Evolutionary conservation across 2,797 vertebrate genomes (phyloP), one percentile per base, ranked within the genome.

Genomic region (Spatula versicolor): DNA sequence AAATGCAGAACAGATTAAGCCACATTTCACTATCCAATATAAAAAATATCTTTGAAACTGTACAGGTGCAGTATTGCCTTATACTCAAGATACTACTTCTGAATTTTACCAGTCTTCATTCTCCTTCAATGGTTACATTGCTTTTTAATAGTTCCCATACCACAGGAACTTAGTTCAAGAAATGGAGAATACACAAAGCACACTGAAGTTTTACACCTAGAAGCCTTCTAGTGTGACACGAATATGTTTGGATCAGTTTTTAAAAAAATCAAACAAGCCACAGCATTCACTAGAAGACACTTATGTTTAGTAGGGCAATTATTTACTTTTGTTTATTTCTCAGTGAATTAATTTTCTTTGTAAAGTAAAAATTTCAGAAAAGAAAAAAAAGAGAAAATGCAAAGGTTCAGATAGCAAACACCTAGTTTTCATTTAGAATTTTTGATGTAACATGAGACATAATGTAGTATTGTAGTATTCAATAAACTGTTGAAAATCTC

Each of bases 61-160:
- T 83, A n/a, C 83, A 92, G 80, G 54, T 92, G 72, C 69, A 73
- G 68, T 69, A 76, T 78, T 55, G 56, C 63, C 43, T 88, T 50
- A 88, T 95, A 17, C 67, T 94, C 2, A 1, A 83, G 66, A 31
- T 55, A 6, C 17, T 55, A 2, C 58, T 93, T 56, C 21, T 78
- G 74, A 71, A 55, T 92, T 94, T 94, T 88, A 54, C 21, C 80
- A 62, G 4, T 81, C 73, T 92, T 76, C 72, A 26, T 88, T 93
- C 94, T 93, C 66, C 74, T 95, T 93, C 59, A 54, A 85, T 58
- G 85, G 56, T 89, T 85, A 19, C 72, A 74, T 63, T 91, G 71
- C 66, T 90, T 95, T 96, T 92, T 83, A 79, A 63, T 45, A 72
- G 69, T 93, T 96, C 73, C 75, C 28, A 52, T 58, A 83, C 81